Base-by-base conservation (phyloP, 2,797 vertebrate species). In the Smutsia temminckii region DNA sequence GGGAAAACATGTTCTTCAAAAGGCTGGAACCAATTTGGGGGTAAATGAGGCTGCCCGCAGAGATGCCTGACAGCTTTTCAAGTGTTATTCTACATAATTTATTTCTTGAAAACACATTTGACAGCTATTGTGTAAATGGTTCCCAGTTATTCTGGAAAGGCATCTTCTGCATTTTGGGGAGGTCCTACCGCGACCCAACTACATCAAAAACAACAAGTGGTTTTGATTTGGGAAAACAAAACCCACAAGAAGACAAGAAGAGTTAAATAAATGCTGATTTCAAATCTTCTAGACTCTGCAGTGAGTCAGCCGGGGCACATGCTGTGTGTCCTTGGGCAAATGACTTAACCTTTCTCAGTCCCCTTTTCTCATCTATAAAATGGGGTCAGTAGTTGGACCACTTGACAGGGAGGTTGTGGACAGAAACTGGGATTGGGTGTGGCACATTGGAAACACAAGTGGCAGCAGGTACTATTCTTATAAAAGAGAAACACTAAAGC, bases 221-320 rank as follows among this genome's bases (percentile, higher is more conserved):
- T 85, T 91, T 86, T 89, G 84, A 91, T 96, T 96, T 97, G 90
- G 85, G 68, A 80, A 94, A 89, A 77, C 61, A 61, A 93, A 94
- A 61, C 63, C 68, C 92, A 80, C 68, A 27, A 78, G 79, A 83
- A 34, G 57, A 78, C 51, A 21, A 21, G 88, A 79, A 29, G 88
- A 37, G 40, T 42, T 4, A 75, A 55, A 46, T 20, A 81, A 27
- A 85, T 8, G n/a, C 92, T 27, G 74, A 92, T 34, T 57, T 71
- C 21, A 42, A 63, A 32, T 34, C 71, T 64, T 8, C 8, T 51
- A 29, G 63, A 1, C 32, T 63, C 84, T 6, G 1, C 25, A 27
- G 14, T 42, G 79, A 81, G 68, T 89, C 81, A 66, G 68, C 42
- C 34, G 0, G 37, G 49, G 86, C 34, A 12, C 16, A 14, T 13